phyloP scores from a whole-genome alignment of 2,113 vertebrate species.

The Loxodonta africana region DNA sequence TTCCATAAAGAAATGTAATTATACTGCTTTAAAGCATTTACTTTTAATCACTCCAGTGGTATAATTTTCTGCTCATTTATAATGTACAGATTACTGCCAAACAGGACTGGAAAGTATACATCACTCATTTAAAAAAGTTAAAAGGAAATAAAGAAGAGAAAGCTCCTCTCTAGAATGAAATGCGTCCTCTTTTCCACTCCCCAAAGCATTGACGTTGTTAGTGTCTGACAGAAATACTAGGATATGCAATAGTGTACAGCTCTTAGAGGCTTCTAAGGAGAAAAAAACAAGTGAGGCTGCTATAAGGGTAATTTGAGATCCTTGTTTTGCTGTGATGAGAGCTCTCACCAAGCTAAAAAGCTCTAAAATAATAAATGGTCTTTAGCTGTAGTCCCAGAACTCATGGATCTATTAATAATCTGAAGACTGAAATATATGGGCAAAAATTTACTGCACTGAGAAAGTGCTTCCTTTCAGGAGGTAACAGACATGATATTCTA shows the following conservation, averaged over 20 bases:
- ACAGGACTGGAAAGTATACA: background rate
- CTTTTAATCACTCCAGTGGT: conserved; percentile 53
- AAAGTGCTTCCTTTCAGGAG: conserved; percentile 29
- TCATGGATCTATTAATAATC: background rate
- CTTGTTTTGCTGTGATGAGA: background rate
- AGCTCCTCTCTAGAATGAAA: conserved; percentile 59
- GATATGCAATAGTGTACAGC: background rate
- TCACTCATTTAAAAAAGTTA: conserved; percentile 64
- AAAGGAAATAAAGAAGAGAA: conserved; percentile 62
- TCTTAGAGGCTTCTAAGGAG: conserved; percentile 13
- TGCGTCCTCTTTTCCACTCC: background rate
- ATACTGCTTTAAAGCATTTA: conserved; percentile 63
- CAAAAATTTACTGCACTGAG: background rate
- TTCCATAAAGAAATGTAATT: conserved; percentile 67
- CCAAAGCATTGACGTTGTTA: background rate
- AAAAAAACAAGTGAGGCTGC: background rate
- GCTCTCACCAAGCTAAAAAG: background rate
- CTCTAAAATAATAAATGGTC: background rate
- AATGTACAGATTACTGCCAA: conserved; percentile 56
- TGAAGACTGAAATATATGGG: background rate
- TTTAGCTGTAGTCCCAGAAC: background rate
- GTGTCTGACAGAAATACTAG: conserved; percentile 27
- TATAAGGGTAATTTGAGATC: background rate
- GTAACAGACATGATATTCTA: background rate
- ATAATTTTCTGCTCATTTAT: conserved; percentile 69